Base-by-base conservation (phyloP, 2,888 invertebrate genomes). In the Venusia cambrica region DNA sequence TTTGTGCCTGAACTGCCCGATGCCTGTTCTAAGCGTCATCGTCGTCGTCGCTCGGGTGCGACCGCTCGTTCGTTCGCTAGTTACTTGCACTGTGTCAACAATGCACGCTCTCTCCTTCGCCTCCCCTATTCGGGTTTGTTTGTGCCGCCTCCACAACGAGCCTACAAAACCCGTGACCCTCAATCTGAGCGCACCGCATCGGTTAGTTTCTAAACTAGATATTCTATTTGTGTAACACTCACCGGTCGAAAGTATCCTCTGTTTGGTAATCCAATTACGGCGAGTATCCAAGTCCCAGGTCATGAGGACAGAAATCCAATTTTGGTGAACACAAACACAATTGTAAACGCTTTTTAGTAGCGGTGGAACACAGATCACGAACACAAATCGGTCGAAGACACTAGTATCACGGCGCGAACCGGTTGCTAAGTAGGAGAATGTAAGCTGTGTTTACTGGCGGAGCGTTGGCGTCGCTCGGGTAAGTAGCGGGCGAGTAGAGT, bases 31-130 rank as follows among this genome's bases (percentile, higher is more conserved):
- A 20, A 16, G 37, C 33, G 27, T 21, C 34, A 35, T 47, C 51
- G 45, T n/a, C n/a, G n/a, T n/a, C n/a, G n/a, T n/a, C n/a, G n/a
- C n/a, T n/a, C 43, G 19, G 15, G 17, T 24, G 25, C 29, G 38
- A 20, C 35, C 27, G 30, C 27, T 52, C 43, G 30, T 29, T 52
- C 43, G 50, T 47, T 38, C 37, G 54, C 50, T 45, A 52, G 52
- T 51, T 64, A 72, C 73, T 72, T 59, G 70, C 58, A 58, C 61
- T 64, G 72, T 76, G 74, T 80, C 80, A 83, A 84, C 81, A 84
- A 76, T 72, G 68, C 41, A 45, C 69, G 71, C 74, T 73, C 73
- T 74, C 76, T 75, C 74, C 68, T 71, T 72, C 70, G 50, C 72
- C n/a, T 75, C 74, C 74, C 77, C 68, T 72, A 65, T 64, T 62